Evolutionary conservation across 2,113 vertebrate genomes (phyloP).

Genomic region (Daphoenositta chrysoptera): DNA sequence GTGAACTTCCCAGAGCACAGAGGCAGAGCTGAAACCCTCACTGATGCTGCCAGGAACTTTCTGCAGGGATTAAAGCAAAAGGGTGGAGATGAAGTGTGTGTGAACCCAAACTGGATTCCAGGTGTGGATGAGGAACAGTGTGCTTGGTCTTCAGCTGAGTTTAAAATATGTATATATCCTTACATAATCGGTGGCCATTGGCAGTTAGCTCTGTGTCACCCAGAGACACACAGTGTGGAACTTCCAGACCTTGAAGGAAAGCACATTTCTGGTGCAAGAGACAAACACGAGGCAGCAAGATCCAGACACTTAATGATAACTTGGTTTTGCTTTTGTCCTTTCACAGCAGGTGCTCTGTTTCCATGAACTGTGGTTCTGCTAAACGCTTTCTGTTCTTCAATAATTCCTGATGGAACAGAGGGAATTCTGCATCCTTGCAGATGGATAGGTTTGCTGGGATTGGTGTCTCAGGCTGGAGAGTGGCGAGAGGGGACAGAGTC

Average conservation of each 20-base stretch:
- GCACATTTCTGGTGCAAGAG: neutral
- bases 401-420: neutral
- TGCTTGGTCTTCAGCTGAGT: neutral
- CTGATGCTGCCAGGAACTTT: neutral
- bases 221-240: neutral
- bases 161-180: neutral
- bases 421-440: neutral
- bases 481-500: neutral
- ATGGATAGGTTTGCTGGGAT: neutral
- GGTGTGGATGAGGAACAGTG: neutral
- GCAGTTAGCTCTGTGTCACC: neutral
- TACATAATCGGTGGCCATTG: neutral
- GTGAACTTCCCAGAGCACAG: neutral
- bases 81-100: neutral
- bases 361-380: neutral
- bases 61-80: neutral
- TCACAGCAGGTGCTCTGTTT: neutral
- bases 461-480: neutral
- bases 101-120: neutral
- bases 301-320: neutral
- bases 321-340: neutral
- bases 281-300: neutral
- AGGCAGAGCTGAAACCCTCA: neutral
- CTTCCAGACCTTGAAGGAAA: neutral
- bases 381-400: neutral